Evolutionary conservation across 2,113 vertebrate genomes (phyloP), one percentile per base, ranked within the genome.

Genomic region (Clarias magur): DNA sequence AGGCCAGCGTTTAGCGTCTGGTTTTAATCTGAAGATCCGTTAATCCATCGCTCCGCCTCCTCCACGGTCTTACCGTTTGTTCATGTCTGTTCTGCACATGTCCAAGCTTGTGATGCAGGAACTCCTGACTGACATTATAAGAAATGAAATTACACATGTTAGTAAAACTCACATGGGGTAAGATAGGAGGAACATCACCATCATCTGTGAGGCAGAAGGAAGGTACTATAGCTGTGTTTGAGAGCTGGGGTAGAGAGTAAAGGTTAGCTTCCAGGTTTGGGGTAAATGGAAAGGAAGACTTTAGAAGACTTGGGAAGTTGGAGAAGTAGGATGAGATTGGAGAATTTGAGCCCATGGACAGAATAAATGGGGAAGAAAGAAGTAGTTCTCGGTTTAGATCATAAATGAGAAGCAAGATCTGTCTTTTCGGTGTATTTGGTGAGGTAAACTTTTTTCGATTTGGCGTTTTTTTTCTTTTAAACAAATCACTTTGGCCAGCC

Each of bases 1-100:
- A 65, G 85, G 59, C 85, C 68, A 42, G 19, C 15, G 83, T 88
- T 88, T 68, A 78, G 65, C 60, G 54, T 88, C 75, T 85, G 82
- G 54, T 83, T 90, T 87, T 87, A 90, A 88, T 89, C 87, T 72
- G 72, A 70, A 84, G 85, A 85, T 86, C 89, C 81, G 42, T 80
- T 85, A 86, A 90, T 88, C 82, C 76, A 53, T 65, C 62, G n/a
- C 13, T 16, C 72, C 34, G 7, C 85, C 63, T 87, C 59, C 73
- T 42, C 21, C 23, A n/a, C 30, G 25, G 7, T 42, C 30, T 42
- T 25, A 17, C 53, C 56, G 59, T 62, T 57, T 59, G 19, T 59
- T 6, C 9, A 8, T 48, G 10, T 76, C 62, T 73, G 34, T 48
- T 86, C 72, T 56, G 25, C n/a, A 48, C 62, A 25, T 86, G 59